Conservation (phyloP, 2,888 invertebrate genomes). For the Trissoscelio sp. region DNA sequence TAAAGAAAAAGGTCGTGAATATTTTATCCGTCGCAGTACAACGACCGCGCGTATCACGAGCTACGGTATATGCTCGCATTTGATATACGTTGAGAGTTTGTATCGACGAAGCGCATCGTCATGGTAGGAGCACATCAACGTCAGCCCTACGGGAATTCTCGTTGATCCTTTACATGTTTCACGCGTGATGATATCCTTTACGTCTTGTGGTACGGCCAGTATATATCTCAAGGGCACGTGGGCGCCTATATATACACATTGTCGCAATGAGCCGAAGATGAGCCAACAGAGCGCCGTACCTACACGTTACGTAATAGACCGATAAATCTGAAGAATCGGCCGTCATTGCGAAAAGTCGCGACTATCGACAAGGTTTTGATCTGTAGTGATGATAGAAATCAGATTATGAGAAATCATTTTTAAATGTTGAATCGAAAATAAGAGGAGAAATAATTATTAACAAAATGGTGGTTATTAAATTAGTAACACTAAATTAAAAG, state of each 20-base stretch:
- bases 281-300: slow-evolving; percentile 11
- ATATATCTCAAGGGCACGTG: slow-evolving; percentile 55
- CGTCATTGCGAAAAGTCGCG: slow-evolving; percentile 39
- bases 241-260: slow-evolving; percentile 2
- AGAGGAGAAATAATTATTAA: too few relatives aligned
- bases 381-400: too few relatives aligned
- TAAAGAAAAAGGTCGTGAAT: slow-evolving; percentile 60
- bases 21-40: slow-evolving; percentile 56
- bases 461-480: too few relatives aligned
- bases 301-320: slow-evolving; percentile 44
- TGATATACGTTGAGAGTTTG: slow-evolving; percentile 52
- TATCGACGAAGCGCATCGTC: slow-evolving; percentile 63
- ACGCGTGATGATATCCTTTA: slow-evolving; percentile 62
- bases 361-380: slow-evolving; percentile 28
- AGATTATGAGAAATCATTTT: too few relatives aligned
- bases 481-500: too few relatives aligned
- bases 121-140: slow-evolving; percentile 58
- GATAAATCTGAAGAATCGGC: slow-evolving; percentile 38
- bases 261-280: slow-evolving; percentile 11
- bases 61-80: slow-evolving; percentile 43
- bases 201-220: slow-evolving; percentile 35
- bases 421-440: too few relatives aligned
- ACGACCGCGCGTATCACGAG: slow-evolving; percentile 53
- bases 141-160: slow-evolving; percentile 59
- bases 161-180: slow-evolving; percentile 61